Evolutionary conservation across 2,888 invertebrate genomes (phyloP).

Genomic region (Achlya flavicornis): DNA sequence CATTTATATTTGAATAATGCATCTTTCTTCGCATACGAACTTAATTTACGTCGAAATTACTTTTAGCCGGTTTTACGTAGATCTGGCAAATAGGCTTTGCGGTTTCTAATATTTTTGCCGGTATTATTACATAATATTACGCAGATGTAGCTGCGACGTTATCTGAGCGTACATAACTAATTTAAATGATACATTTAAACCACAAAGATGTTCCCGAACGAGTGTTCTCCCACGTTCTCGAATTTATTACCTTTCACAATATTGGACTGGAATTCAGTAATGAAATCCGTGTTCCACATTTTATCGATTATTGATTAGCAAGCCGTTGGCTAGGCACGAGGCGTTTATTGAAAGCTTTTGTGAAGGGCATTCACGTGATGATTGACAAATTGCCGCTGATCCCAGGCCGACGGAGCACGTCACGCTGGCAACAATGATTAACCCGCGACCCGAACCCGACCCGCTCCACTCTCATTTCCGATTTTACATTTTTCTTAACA

Average conservation of each 20-base stretch:
- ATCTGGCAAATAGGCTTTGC: neutral
- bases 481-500: constrained; percentile 24
- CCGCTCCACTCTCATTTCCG: constrained; percentile 28
- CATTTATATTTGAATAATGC: neutral
- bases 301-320: constrained; percentile 52
- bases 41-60: constrained; percentile 4
- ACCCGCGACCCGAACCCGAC: constrained; percentile 42
- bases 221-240: neutral
- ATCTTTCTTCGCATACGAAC: neutral
- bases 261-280: constrained; percentile 38
- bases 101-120: neutral
- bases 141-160: neutral
- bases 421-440: constrained; percentile 61
- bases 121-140: neutral
- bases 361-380: constrained; percentile 63
- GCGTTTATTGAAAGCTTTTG: constrained; percentile 65
- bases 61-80: neutral
- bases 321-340: constrained; percentile 25
- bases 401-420: constrained; percentile 57
- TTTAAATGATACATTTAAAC: neutral
- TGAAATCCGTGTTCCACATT: constrained; percentile 42
- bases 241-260: constrained; percentile 21
- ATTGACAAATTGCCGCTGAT: constrained; percentile 77
- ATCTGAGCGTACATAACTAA: no score
- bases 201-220: neutral